A percentile compares a stretch with the other conserved stretches of the same genome.
phyloP scores from a whole-genome alignment of 2,113 vertebrate genomes.

The Spilogale gracilis region DNA sequence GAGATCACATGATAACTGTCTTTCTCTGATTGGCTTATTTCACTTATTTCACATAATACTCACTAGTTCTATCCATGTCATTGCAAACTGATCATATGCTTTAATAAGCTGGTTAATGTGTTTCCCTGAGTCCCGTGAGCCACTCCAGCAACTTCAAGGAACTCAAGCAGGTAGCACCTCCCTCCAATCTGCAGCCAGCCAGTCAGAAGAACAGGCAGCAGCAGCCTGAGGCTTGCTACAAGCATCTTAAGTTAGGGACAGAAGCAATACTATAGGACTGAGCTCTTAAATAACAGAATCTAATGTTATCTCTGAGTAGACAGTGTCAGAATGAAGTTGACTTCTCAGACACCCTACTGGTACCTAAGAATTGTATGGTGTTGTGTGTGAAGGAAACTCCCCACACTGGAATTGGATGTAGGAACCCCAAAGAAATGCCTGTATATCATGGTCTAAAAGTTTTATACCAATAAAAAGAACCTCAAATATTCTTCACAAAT shows the following conservation, averaged over 20 bases:
- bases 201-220: neutral
- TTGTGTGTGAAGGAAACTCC: neutral
- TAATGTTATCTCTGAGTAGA: neutral
- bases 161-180: neutral
- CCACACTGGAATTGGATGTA: neutral
- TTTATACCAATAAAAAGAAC: neutral
- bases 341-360: neutral
- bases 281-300: neutral
- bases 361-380: neutral
- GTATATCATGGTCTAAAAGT: neutral
- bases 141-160: neutral
- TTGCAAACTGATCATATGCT: neutral
- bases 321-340: neutral
- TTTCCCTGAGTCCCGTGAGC: neutral
- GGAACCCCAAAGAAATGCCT: neutral
- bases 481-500: neutral
- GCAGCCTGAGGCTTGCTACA: neutral
- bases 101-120: neutral
- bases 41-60: neutral
- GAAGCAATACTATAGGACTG: neutral
- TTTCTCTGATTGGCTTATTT: neutral
- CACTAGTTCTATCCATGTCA: neutral
- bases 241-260: neutral
- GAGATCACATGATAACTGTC: neutral
- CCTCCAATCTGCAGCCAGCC: neutral